Evolutionary conservation across 2,113 vertebrate species (phyloP), one percentile per base, ranked within the genome.

Genomic region (Ameiurus melas): DNA sequence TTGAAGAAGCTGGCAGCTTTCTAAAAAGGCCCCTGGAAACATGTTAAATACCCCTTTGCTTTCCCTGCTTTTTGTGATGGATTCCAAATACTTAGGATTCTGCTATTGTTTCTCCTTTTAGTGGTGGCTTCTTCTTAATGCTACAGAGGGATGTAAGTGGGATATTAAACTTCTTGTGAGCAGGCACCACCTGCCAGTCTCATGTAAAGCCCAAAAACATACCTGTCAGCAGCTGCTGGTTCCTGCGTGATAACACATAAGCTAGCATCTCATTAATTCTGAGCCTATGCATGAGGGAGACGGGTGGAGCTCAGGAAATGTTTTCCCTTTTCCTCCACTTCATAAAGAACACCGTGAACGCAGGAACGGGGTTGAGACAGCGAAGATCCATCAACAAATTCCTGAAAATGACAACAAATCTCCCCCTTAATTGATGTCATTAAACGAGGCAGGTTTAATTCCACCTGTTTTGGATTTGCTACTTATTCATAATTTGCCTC

Each of bases 81-180:
- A 92, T 90, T 92, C 75, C 79, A 89, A 88, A 89, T 90, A 83
- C 88, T 92, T 93, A 83, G 93, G 92, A 91, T 93, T 91, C 60
- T 88, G 86, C 89, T 70, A 36, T 93, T 91, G 90, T 84, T 87
- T 85, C 30, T 20, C n/a, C 13, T 87, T 90, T 92, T 88, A 85
- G 84, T 86, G 85, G 80, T 51, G 85, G 86, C 90, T 82, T 89
- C 70, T 60, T 78, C 68, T 86, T 90, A 91, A 91, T 84, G 39
- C 71, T 33, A 70, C 85, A 86, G 47, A 75, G 64, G 85, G 55
- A 17, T 51, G 60, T 89, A 68, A 53, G 75, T 83, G 57, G 87
- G 80, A 83, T 84, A 75, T 89, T 87, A 87, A 86, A 84, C 85
- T 88, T 87, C 58, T 84, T 53, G 62, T 86, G 57, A 89, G 88